phyloP scores from a whole-genome alignment of 2,113 vertebrate genomes.

The Clinocottus analis region DNA sequence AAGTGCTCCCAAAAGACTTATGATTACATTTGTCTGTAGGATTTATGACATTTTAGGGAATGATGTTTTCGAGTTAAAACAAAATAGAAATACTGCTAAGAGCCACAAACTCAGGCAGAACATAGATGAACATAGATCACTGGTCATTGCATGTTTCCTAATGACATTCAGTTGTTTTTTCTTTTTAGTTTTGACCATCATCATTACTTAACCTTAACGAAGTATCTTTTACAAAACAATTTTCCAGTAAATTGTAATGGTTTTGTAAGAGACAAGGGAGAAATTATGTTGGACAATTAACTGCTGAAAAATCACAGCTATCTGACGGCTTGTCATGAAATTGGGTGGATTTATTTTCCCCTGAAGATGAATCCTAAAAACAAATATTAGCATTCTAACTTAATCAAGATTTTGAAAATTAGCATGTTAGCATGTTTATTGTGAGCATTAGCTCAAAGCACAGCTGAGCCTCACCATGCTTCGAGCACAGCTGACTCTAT shows the following conservation, averaged over 20 bases:
- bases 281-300: too few species aligned
- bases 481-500: not conserved
- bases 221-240: too few species aligned
- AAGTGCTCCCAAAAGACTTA: not conserved
- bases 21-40: not conserved
- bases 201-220: too few species aligned
- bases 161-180: too few species aligned
- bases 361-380: not conserved
- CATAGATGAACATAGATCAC: too few species aligned
- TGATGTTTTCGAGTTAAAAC: not conserved
- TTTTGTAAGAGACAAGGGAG: too few species aligned
- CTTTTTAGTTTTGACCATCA: too few species aligned
- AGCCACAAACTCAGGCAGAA: not conserved
- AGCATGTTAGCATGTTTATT: not conserved
- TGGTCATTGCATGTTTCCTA: not conserved
- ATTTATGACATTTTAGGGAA: not conserved
- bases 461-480: not conserved
- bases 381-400: not conserved
- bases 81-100: not conserved
- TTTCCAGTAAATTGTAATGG: too few species aligned
- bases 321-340: not conserved
- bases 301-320: not conserved
- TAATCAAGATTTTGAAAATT: not conserved
- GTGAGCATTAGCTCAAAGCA: not conserved
- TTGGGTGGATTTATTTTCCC: not conserved